Base-by-base conservation (phyloP, 2,888 invertebrate species). In the Sepiola atlantica region DNA sequence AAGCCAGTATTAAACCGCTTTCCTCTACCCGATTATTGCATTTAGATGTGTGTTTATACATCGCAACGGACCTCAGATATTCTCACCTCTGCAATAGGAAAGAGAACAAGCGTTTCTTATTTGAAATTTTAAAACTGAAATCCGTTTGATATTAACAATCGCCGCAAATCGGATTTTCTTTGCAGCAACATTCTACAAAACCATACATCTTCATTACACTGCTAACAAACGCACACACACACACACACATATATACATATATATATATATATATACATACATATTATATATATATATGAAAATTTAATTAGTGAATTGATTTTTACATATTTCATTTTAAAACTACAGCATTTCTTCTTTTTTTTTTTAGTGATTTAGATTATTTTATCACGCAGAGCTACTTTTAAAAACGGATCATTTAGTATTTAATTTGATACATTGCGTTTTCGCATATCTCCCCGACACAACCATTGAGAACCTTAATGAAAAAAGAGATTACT, bases 21-120 rank as follows among this genome's bases (percentile, higher is more conserved):
- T 77, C 21, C n/a, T n/a, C 61, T 61, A 24, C n/a, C n/a, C 77
- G 8, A 32, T 77, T 32, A 77, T n/a, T 77, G 77, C 77, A 77
- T 77, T 77, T n/a, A 77, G 77, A 77, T 77, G 32, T 77, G n/a
- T 61, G n/a, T 32, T 77, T 77, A 77, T 77, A n/a, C 77, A 77
- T 32, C 77, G n/a, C 2, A n/a, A 77, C 77, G n/a, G n/a, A 77
- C 77, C n/a, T 77, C 77, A 16, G n/a, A n/a, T 77, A n/a, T 77
- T 77, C n/a, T 32, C 57, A 57, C 57, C 77, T 32, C 77, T 28
- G 28, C 28, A 77, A 28, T 28, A 77, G 28, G 28, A 77, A 28
- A 24, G 28, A 77, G 28, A 77, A 77, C 45, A 77, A 77, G 28
- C 4, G 4, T 24, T n/a, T 32, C n/a, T 32, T 32, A 14, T 77